A percentile compares a stretch with the other conserved stretches of the same genome.
phyloP scores from a whole-genome alignment of 2,888 invertebrate genomes.

The Crepidodera aurea region DNA sequence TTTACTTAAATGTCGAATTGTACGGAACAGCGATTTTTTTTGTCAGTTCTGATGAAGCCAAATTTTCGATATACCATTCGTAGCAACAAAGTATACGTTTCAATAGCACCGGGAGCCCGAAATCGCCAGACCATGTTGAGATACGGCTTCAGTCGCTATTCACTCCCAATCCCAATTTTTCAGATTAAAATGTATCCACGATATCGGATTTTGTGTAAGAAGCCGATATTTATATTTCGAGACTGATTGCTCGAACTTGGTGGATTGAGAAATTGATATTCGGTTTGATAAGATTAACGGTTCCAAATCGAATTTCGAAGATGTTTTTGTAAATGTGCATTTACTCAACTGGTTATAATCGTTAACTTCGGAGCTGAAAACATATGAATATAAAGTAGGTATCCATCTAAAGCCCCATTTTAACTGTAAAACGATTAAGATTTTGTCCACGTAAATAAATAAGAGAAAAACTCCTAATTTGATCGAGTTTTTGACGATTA shows the following conservation, averaged over 20 bases:
- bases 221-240: not conserved
- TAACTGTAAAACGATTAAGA: no score
- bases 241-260: not conserved
- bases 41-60: constrained; percentile 25
- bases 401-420: no score
- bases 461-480: no score
- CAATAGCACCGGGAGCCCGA: constrained; percentile 15
- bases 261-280: not conserved
- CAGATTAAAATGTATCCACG: constrained; percentile 28
- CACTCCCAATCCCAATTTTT: constrained; percentile 28
- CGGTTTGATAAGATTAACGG: not conserved
- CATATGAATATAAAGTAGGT: no score
- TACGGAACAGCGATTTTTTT: not conserved
- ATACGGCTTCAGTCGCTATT: constrained; percentile 32
- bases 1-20: no score
- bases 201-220: constrained; percentile 1
- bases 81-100: constrained; percentile 25
- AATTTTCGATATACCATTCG: constrained; percentile 28
- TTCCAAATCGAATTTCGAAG: not conserved
- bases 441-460: no score
- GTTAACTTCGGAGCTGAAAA: no score
- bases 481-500: no score
- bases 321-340: no score
- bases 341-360: no score
- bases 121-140: constrained; percentile 31